Evolutionary conservation across 2,797 vertebrate genomes (phyloP).

Genomic region (Etheostoma perlongum): DNA sequence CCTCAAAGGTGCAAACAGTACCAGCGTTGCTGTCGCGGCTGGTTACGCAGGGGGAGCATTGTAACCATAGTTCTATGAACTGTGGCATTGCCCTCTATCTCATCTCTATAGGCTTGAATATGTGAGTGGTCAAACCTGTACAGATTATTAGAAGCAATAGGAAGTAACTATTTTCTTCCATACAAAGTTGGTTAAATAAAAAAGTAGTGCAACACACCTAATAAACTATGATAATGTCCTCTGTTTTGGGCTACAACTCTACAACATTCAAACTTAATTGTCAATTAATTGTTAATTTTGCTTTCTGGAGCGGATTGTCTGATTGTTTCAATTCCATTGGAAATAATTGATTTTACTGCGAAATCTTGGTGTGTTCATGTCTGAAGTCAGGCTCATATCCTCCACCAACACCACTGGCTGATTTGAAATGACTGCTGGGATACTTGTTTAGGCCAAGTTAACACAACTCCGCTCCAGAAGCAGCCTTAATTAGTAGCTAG

Average conservation of each 20-base stretch:
- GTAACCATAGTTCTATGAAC: background rate
- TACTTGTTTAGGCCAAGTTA: conserved; percentile 25
- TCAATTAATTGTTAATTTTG: too few relatives aligned
- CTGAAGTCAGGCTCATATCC: background rate
- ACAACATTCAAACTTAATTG: background rate
- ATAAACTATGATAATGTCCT: background rate
- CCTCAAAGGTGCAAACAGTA: too few relatives aligned
- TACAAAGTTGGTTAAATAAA: background rate
- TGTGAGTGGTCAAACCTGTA: background rate
- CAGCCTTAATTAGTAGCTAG: background rate
- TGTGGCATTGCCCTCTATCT: background rate
- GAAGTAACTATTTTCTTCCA: background rate
- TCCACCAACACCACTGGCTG: background rate
- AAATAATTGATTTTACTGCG: background rate
- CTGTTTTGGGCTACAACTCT: background rate
- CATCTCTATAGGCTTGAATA: background rate
- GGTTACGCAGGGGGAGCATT: background rate
- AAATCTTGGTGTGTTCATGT: background rate
- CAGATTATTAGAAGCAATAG: conserved; percentile 18
- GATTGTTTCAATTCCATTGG: background rate
- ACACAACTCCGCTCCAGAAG: conserved; percentile 1
- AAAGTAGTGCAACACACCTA: background rate
- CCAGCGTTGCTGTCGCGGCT: too few relatives aligned
- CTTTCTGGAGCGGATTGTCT: too few relatives aligned
- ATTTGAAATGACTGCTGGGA: conserved; percentile 6